These are phyloP conservation scores for Pristionchus entomophagus DNA, from an alignment of 2,888 invertebrate genomes.

Conservation along the genomic window DNA sequence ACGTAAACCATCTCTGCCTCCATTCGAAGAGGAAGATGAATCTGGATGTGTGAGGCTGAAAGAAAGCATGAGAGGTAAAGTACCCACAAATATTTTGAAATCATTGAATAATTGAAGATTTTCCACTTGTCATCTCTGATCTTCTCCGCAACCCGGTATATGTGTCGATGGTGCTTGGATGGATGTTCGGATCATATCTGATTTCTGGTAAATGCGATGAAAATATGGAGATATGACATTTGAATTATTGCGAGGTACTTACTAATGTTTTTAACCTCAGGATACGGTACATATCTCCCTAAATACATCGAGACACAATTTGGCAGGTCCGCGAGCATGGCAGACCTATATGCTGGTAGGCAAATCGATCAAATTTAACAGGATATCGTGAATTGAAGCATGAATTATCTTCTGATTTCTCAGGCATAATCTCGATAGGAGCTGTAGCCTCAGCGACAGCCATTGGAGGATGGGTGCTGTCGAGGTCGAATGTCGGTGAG, in stretches of 20 bases:
- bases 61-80: conserved; percentile 40
- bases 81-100: neutral
- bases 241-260: too few species aligned
- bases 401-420: neutral
- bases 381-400: neutral
- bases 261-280: neutral
- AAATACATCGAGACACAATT: conserved; percentile 87
- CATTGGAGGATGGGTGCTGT: conserved; percentile 65
- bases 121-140: conserved; percentile 78
- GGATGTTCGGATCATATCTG: conserved; percentile 82
- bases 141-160: conserved; percentile 83
- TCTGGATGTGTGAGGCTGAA: conserved; percentile 39
- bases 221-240: too few species aligned
- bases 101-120: conserved; percentile 62
- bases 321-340: conserved; percentile 82
- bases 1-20: conserved; percentile 12
- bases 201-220: too few species aligned
- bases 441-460: conserved; percentile 69
- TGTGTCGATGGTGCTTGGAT: conserved; percentile 83
- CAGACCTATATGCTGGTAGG: conserved; percentile 83
- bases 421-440: conserved; percentile 68
- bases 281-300: conserved; percentile 81
- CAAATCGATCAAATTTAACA: neutral
- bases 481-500: conserved; percentile 58
- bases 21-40: conserved; percentile 32